Conservation (phyloP, 2,113 vertebrate genomes). For the Passer montanus region DNA sequence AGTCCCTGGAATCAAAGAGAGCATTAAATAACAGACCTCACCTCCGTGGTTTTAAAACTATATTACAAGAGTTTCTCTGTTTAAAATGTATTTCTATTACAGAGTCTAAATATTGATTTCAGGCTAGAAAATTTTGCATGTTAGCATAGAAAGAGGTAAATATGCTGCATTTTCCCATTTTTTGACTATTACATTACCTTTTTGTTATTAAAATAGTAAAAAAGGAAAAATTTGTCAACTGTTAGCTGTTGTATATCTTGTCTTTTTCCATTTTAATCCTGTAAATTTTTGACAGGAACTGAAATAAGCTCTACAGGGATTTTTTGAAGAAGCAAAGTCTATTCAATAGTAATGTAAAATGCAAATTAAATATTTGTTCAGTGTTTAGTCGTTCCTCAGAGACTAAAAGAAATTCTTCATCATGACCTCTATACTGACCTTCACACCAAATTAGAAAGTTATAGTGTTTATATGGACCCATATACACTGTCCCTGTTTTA, state of each 20-base stretch:
- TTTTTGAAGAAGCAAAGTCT: conserved; percentile 10
- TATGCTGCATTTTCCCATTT: neutral
- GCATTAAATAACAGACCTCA: neutral
- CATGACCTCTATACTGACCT: neutral
- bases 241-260: neutral
- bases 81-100: neutral
- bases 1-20: neutral
- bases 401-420: conserved; percentile 11
- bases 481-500: neutral
- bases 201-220: neutral
- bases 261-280: neutral
- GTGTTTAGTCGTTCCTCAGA: neutral
- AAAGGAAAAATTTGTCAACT: neutral
- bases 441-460: conserved; percentile 39
- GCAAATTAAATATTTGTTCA: conserved; percentile 49
- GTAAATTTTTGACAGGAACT: neutral
- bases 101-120: neutral
- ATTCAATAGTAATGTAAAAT: conserved; percentile 32
- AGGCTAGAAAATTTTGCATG: neutral
- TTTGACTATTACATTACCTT: neutral
- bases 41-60: neutral
- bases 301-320: conserved; percentile 1
- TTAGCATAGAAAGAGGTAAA: neutral
- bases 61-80: neutral
- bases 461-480: conserved; percentile 5